Evolutionary conservation across 23 tunicate genomes (phyloP).

Genomic region (Trididemnum miniatum): DNA sequence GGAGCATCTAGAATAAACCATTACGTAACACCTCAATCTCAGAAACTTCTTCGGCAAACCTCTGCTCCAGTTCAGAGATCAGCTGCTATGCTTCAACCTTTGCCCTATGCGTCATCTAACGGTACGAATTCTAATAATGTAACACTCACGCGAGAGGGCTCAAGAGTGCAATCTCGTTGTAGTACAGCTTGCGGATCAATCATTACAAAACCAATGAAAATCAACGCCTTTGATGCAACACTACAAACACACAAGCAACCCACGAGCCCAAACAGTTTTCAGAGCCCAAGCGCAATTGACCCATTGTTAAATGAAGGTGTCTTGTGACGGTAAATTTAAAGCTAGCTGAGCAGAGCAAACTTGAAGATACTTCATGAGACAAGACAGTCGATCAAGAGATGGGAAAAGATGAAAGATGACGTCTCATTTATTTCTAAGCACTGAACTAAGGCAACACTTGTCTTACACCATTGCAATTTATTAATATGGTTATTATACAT

Average conservation of each 20-base stretch:
- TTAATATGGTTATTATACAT: no score
- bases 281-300: not conserved
- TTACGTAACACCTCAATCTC: not conserved
- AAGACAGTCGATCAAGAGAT: no score
- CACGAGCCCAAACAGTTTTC: not conserved
- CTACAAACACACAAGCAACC: not conserved
- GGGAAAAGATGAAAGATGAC: no score
- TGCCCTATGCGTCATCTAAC: constrained; percentile 20
- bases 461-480: no score
- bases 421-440: no score
- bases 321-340: not conserved
- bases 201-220: constrained; percentile 2
- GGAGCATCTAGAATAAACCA: not conserved
- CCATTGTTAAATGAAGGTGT: not conserved
- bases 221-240: not conserved
- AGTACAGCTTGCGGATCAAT: constrained; percentile 53
- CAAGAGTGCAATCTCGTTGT: constrained; percentile 41
- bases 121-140: constrained; percentile 6
- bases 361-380: no score
- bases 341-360: no score
- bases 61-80: not conserved
- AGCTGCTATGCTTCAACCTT: not conserved
- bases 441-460: no score
- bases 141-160: constrained; percentile 23
- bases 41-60: not conserved